Base-by-base conservation (phyloP, 2,113 vertebrate species). In the Pavo muticus region DNA sequence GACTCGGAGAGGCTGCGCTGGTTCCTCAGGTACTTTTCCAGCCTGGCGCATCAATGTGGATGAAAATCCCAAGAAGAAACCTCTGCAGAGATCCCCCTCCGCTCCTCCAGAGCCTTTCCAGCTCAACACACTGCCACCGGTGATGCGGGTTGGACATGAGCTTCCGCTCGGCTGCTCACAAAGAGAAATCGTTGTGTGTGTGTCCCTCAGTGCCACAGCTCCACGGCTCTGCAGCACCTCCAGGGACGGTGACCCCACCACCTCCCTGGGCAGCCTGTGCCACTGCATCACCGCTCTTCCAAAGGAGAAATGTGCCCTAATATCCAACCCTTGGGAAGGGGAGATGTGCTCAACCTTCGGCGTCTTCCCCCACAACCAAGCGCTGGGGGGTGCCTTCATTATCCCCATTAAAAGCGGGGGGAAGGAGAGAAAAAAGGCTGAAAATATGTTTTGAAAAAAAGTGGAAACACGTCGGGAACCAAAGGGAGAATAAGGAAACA, bases 21-120 rank as follows among this genome's bases (percentile, higher is more conserved):
- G 77, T 68, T 84, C 90, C 91, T 60, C 56, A 24, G 93, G 90
- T 87, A 84, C 37, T 91, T 69, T 87, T 27, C 37, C 70, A 76
- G 61, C 63, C 73, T 35, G 63, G 21, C 35, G 25, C 1, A 37
- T 84, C 93, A 85, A 17, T 1, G 54, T 0, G 0, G 60, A 91
- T 87, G 67, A 75, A 88, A 88, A 92, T 85, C 75, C 60, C 65
- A 21, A 75, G 67, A 27, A 90, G 72, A 88, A 88, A 57, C 6
- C 50, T 64, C 65, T 50, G 40, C 54, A 88, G 60, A 44, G 61
- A 48, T 81, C 30, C 9, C 25, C 50, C 3, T 0, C 21, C 14
- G n/a, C 69, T 86, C 47, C 42, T 92, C 65, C 60, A 14, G n/a
- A 80, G 72, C 57, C 60, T 88, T 93, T 71, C 80, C 39, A 9